A percentile compares a stretch with the other conserved stretches of the same genome.
Evolutionary conservation across 2,113 vertebrate species (phyloP).

Genomic region (Pheucticus melanocephalus): DNA sequence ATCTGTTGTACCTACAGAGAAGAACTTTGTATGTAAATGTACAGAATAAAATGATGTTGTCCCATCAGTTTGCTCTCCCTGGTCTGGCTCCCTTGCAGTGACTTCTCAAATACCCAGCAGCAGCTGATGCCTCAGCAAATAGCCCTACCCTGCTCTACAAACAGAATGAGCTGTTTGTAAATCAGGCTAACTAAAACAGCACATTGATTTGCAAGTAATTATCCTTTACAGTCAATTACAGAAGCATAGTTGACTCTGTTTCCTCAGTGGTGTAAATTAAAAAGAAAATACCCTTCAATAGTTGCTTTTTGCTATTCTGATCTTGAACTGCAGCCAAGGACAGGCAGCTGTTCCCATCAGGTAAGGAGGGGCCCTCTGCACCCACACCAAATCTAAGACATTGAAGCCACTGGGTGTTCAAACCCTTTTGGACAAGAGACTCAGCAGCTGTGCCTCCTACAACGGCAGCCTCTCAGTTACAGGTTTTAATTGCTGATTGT

Average conservation of each 20-base stretch:
- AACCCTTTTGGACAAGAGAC: background rate
- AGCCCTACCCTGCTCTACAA: background rate
- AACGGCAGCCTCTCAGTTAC: background rate
- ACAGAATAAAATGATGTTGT: slow-evolving; percentile 80
- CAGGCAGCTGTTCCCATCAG: background rate
- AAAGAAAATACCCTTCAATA: background rate
- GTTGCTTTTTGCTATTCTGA: background rate
- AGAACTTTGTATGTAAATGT: slow-evolving; percentile 80
- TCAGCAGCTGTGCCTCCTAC: background rate
- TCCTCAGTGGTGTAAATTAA: background rate
- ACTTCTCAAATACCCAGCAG: background rate
- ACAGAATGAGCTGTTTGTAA: background rate
- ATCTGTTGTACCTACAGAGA: slow-evolving; percentile 76
- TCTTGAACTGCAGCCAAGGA: background rate
- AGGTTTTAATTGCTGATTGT: background rate
- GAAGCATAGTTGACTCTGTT: background rate
- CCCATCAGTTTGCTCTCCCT: slow-evolving; percentile 59
- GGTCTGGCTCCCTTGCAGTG: slow-evolving; percentile 35
- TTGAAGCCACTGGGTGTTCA: background rate
- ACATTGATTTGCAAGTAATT: slow-evolving; percentile 4
- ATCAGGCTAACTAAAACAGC: background rate
- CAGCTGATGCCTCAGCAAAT: background rate
- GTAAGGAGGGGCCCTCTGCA: background rate
- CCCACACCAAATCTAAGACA: accelerated
- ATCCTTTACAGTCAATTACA: background rate